Evolutionary conservation across 2,797 vertebrate genomes (phyloP).

Genomic region (Selene dorsalis): DNA sequence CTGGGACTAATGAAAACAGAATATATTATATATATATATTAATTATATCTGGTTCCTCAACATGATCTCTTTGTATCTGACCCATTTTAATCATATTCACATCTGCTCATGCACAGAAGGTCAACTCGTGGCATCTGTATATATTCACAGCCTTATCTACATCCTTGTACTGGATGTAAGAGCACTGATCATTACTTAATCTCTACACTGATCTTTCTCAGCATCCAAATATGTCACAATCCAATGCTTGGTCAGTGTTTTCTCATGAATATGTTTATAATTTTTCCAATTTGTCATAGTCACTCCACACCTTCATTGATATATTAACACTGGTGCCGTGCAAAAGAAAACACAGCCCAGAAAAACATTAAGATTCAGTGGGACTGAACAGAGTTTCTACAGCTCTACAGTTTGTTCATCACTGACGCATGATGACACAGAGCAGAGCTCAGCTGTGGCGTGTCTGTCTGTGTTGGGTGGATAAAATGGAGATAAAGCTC

Average conservation of each 20-base stretch:
- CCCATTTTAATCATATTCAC: slow-evolving; percentile 20
- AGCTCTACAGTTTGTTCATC: slow-evolving; percentile 7
- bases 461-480: slow-evolving; percentile 36
- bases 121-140: slow-evolving; percentile 48
- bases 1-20: not conserved
- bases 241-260: slow-evolving; percentile 5
- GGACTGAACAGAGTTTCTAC: slow-evolving; percentile 9
- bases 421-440: slow-evolving; percentile 26
- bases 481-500: slow-evolving; percentile 31
- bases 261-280: not conserved
- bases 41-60: slow-evolving; percentile 13
- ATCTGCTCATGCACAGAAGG: slow-evolving; percentile 24
- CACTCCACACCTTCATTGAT: not conserved
- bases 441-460: slow-evolving; percentile 36
- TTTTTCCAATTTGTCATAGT: not conserved
- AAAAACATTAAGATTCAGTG: slow-evolving; percentile 16
- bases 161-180: slow-evolving; percentile 45
- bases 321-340: not conserved
- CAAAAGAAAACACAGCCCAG: not conserved
- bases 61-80: not conserved
- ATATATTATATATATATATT: too few species aligned
- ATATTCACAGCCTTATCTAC: slow-evolving; percentile 38
- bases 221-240: not conserved
- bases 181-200: slow-evolving; percentile 41
- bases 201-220: slow-evolving; percentile 2